Evolutionary conservation across 2,888 invertebrate species (phyloP).

Genomic region (Chouioia cunea): DNA sequence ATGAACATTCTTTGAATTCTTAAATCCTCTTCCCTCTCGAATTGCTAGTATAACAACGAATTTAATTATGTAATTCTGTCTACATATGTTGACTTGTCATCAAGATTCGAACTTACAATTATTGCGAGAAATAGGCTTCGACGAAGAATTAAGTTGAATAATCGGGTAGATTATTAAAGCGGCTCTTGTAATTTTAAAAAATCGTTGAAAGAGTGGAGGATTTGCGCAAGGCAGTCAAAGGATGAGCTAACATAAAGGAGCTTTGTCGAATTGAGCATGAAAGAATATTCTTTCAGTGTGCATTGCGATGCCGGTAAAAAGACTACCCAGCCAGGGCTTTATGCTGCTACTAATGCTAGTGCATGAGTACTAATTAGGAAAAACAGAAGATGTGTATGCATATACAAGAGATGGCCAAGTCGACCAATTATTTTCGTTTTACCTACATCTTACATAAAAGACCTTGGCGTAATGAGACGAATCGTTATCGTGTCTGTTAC

Average conservation of each 20-base stretch:
- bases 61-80: too few species aligned
- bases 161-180: too few species aligned
- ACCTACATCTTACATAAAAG: constrained; percentile 7
- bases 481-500: not conserved
- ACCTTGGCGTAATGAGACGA: constrained; percentile 17
- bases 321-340: not conserved
- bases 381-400: constrained; percentile 6
- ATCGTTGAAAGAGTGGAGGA: too few species aligned
- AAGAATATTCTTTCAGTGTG: too few species aligned
- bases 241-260: too few species aligned
- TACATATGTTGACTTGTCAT: too few species aligned
- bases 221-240: too few species aligned
- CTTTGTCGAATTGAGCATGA: too few species aligned
- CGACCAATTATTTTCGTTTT: constrained; percentile 24
- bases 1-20: constrained; percentile 1
- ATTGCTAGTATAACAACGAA: not conserved
- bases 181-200: too few species aligned
- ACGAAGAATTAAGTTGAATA: too few species aligned
- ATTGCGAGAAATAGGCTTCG: too few species aligned
- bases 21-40: not conserved
- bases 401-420: not conserved
- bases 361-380: constrained; percentile 18
- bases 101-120: too few species aligned
- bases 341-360: not conserved
- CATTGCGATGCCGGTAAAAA: constrained; percentile 1